Conservation (phyloP, 2,113 vertebrate species). For the Lophura nycthemera region DNA sequence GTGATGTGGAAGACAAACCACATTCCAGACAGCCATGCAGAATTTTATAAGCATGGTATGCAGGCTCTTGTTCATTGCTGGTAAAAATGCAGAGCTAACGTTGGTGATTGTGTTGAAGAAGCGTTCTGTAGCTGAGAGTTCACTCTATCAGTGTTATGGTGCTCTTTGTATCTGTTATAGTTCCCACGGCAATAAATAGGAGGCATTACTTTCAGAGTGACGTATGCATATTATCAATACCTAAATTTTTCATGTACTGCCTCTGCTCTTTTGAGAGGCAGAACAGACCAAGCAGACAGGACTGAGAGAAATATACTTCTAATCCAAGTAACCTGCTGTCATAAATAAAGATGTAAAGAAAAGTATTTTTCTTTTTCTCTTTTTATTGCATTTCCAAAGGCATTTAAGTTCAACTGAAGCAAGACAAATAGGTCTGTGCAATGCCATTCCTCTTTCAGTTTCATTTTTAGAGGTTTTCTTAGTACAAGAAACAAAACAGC, state of each 20-base stretch:
- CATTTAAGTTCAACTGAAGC: neutral
- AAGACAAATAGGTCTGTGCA: neutral
- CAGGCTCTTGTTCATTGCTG: too few species aligned
- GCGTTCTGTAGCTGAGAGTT: too few species aligned
- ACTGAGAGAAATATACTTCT: neutral
- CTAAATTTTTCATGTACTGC: neutral
- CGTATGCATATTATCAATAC: rapidly evolving
- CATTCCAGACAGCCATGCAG: too few species aligned
- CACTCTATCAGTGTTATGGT: too few species aligned
- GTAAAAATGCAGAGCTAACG: too few species aligned
- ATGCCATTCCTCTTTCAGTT: neutral
- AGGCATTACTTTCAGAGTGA: too few species aligned
- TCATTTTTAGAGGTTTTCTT: neutral
- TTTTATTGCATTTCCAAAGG: neutral
- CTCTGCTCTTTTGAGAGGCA: neutral
- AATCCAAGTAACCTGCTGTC: neutral
- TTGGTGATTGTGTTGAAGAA: too few species aligned
- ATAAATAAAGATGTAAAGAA: neutral
- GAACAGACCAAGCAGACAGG: neutral
- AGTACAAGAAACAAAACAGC: neutral
- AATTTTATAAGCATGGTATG: too few species aligned
- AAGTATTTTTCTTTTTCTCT: neutral
- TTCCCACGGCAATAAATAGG: too few species aligned
- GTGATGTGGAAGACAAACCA: too few species aligned
- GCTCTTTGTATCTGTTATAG: too few species aligned